Conservation (phyloP, 2,113 vertebrate species). For the Pseudopipra pipra region DNA sequence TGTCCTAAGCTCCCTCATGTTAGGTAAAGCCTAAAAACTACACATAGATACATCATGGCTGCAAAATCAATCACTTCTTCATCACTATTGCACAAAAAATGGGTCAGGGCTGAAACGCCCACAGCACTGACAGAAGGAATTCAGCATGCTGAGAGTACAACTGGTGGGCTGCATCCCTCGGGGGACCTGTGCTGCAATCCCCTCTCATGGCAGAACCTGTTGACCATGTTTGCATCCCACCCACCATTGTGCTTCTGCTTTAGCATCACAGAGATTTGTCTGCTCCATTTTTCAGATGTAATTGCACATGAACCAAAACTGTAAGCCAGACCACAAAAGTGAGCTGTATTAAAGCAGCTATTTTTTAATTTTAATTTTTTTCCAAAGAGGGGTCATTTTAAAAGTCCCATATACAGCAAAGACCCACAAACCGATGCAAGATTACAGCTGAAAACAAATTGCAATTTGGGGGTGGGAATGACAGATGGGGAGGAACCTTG, state of each 20-base stretch:
- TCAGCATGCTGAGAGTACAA: neutral
- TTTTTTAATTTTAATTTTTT: neutral
- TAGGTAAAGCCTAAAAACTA: neutral
- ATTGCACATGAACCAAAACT: neutral
- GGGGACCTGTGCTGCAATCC: neutral
- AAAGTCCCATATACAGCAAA: neutral
- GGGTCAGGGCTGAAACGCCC: fast-evolving
- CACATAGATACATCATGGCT: neutral
- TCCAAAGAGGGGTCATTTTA: neutral
- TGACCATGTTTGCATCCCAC: neutral
- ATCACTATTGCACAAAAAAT: neutral
- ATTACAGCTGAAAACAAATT: neutral
- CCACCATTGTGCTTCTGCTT: neutral
- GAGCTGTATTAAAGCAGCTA: neutral
- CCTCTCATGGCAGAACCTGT: neutral
- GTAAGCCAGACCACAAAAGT: neutral
- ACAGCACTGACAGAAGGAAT: neutral
- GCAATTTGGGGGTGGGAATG: neutral
- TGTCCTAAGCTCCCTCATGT: neutral
- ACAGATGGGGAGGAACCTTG: neutral
- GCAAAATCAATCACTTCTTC: neutral
- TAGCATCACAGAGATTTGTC: neutral
- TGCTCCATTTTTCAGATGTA: neutral
- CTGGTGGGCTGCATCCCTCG: neutral
- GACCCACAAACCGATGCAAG: neutral